Base-by-base conservation (phyloP, 2,797 vertebrate species). In the Dendrocincla tyrannina region DNA sequence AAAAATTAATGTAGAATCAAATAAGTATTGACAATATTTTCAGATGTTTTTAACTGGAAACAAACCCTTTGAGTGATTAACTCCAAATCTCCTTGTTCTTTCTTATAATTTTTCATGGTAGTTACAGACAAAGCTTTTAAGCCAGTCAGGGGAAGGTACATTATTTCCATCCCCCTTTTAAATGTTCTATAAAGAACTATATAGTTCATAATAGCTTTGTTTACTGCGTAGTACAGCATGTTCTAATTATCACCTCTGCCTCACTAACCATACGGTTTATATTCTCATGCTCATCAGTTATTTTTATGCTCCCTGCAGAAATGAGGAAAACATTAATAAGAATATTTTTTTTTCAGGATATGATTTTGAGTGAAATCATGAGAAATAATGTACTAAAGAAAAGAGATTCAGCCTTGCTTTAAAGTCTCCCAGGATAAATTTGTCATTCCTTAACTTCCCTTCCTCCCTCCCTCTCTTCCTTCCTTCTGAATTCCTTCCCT, bases 171-270 rank as follows among this genome's bases (percentile, higher is more conserved):
- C 83, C 89, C 82, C 84, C 85, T 97, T 97, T 96, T 97, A 98
- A 98, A 97, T 82, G 97, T 94, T 97, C 97, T 95, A 94, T 97
- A 97, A 98, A 97, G 97, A 97, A 97, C 87, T 94, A 93, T 81
- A 95, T 97, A 6, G 17, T 97, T 97, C 97, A 97, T 98, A 98
- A 98, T 97, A 97, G 98, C 96, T 98, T 98, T 98, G 98, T 98
- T 98, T 98, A 98, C 97, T 97, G 97, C 75, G 0, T 97, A 96
- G 96, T 98, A 97, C 97, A 97, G 96, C 96, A 96, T 98, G 97
- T 98, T 97, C 97, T 98, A 98, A 98, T 98, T 98, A 98, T 97
- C 97, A 97, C 96, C 97, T 97, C 96, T 97, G 97, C 98, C 97
- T 98, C 97, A 97, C 97, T 97, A 98, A 98, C 97, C 90, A 93